Conservation (phyloP, 1,140 invertebrate genomes). For the Matsumurasca onukii region DNA sequence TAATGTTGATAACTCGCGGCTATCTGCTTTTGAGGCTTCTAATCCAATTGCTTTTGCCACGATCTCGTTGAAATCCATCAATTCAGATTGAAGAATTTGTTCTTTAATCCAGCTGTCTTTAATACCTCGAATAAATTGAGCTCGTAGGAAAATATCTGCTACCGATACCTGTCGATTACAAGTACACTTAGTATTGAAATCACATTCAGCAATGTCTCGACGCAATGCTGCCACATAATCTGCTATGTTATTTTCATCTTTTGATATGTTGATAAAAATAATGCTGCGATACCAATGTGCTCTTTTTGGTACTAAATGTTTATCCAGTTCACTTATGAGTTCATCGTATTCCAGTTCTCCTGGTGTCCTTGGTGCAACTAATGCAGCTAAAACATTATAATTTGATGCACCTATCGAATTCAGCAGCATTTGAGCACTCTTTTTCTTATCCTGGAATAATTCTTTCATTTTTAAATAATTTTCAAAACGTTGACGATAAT, state of each 20-base stretch:
- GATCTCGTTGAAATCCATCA: background rate
- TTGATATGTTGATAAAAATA: background rate
- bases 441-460: too few relatives aligned
- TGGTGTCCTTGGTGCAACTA: background rate
- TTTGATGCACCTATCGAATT: constrained; percentile 30
- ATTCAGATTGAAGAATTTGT: background rate
- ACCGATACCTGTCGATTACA: constrained; percentile 36
- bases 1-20: background rate
- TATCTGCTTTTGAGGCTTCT: background rate
- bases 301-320: background rate
- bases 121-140: constrained; percentile 44
- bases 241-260: background rate
- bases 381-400: constrained; percentile 23
- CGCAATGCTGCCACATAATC: background rate
- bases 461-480: too few relatives aligned
- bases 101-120: constrained; percentile 25
- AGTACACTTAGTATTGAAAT: background rate
- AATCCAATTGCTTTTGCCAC: background rate
- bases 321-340: background rate
- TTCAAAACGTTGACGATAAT: too few relatives aligned
- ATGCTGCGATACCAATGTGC: background rate
- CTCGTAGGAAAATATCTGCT: constrained; percentile 40
- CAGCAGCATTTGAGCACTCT: too few relatives aligned
- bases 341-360: background rate
- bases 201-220: background rate